These are phyloP conservation scores for Drosophila miranda DNA, from an alignment of 1,140 invertebrate genomes.

Conservation along the genomic window DNA sequence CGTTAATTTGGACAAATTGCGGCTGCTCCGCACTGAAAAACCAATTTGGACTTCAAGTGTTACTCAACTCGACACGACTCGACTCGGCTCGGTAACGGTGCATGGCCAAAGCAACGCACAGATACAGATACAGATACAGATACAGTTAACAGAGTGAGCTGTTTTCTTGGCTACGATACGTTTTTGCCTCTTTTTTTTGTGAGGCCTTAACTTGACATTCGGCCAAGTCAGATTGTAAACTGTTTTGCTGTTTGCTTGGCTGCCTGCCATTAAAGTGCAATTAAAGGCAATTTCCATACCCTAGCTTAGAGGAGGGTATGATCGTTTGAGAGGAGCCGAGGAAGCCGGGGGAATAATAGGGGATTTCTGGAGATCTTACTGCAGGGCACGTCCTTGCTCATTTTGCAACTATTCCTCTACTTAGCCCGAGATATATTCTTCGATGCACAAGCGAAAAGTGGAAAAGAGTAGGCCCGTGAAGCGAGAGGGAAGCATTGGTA, in stretches of 20 bases:
- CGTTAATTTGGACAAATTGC: conserved; percentile 53
- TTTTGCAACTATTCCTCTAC: no score
- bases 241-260: conserved; percentile 55
- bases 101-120: conserved; percentile 22
- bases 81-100: conserved; percentile 14
- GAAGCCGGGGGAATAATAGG: no score
- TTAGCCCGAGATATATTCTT: no score
- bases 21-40: conserved; percentile 16
- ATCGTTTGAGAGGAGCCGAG: no score
- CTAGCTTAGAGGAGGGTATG: not conserved
- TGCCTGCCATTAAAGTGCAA: conserved; percentile 67
- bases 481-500: no score
- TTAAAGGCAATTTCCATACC: conserved; percentile 58
- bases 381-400: no score
- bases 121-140: conserved; percentile 8
- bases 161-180: conserved; percentile 12
- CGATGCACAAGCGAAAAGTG: no score
- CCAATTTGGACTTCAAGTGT: conserved; percentile 59
- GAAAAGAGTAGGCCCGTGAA: no score
- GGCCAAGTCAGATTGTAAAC: conserved; percentile 66
- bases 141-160: conserved; percentile 46
- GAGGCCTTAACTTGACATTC: conserved; percentile 71
- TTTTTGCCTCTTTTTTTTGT: conserved; percentile 27
- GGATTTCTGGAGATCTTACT: no score
- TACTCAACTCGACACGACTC: conserved; percentile 50